Base-by-base conservation (phyloP, 2,113 vertebrate genomes). In the Tautogolabrus adspersus region DNA sequence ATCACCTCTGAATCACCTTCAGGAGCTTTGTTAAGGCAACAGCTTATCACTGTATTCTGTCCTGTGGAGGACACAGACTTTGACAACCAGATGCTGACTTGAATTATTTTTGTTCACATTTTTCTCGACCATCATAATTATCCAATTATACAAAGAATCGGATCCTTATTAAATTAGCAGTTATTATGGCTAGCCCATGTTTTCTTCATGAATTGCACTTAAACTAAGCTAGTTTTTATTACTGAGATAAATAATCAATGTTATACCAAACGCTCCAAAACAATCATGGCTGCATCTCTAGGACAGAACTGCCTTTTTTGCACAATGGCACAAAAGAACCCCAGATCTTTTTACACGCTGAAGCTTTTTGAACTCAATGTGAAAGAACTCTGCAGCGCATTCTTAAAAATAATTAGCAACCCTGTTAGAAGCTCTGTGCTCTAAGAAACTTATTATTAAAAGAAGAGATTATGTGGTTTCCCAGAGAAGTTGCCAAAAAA, bases 1-100 rank as follows among this genome's bases (percentile, higher is more conserved):
- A 83, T 78, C 83, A 84, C 88, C 84, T 84, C 38, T 64, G 69
- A 61, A 56, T 92, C 83, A 88, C 91, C 88, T 92, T 88, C 73
- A 85, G 42, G 42, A 81, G 60, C 26, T 5, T 30, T 12, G 37
- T 49, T 64, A 67, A 68, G 66, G 51, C 66, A 64, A 18, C n/a
- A 40, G 19, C 47, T 71, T 83, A 74, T 82, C 79, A 47, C 42
- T 55, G 47, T 13, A 63, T 46, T 56, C 60, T 62, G 34, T 47
- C 58, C 73, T 40, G 37, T 55, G 19, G 55, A 54, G 60, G 40
- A 68, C 12, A 16, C 10, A 56, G 30, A 52, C 44, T 63, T 71
- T 71, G 3, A 34, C 22, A 66, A 77, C 34, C 70, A 37, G 26
- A 65, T 58, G 19, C 22, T 63, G 57, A 67, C 23, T 54, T 52